Base-by-base conservation (phyloP, 2,888 invertebrate species). In the Onchidella celtica region DNA sequence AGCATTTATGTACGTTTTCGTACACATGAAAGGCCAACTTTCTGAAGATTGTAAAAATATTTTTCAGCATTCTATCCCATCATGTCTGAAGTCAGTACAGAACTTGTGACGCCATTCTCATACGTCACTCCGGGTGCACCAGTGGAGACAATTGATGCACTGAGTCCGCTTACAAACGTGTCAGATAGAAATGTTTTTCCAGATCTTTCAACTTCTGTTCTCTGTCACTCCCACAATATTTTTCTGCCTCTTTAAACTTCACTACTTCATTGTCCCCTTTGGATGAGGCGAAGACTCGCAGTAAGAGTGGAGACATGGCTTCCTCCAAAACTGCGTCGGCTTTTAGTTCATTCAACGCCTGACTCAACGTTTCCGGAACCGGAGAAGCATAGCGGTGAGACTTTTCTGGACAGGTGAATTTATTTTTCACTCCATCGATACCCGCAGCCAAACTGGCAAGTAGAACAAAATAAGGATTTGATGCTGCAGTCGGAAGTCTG, bases 401-500 rank as follows among this genome's bases (percentile, higher is more conserved):
- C n/a, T 68, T 59, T 11, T 68, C 63, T 27, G 79, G 83, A 47
- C 68, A 70, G 0, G 32, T 63, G 29, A 83, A 17, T n/a, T 70
- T 61, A 27, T 66, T 74, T n/a, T 63, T 55, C 29, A 83, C 63
- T 9, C 83, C 83, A 34, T 74, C 75, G 47, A 83, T 27, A 14
- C 83, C 83, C 6, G 83, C 63, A n/a, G 79, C 83, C 47, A 83
- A 29, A 38, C 74, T 69, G 29, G 79, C 70, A 24, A 79, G 69
- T 24, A 79, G 36, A 3, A 75, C 70, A 40, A 83, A 79, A 40
- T 83, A 83, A 27, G 83, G 83, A 57, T 79, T 83, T 34, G 69
- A 74, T 3, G 75, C 79, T 24, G 75, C 38, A 32, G 59, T 69
- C 11, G 79, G 65, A 36, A 83, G 17, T 24, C 76, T 73, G 57